A percentile compares a stretch with the other conserved stretches of the same genome.
Conservation (phyloP, 2,888 invertebrate genomes). For the Lithophane leautieri region DNA sequence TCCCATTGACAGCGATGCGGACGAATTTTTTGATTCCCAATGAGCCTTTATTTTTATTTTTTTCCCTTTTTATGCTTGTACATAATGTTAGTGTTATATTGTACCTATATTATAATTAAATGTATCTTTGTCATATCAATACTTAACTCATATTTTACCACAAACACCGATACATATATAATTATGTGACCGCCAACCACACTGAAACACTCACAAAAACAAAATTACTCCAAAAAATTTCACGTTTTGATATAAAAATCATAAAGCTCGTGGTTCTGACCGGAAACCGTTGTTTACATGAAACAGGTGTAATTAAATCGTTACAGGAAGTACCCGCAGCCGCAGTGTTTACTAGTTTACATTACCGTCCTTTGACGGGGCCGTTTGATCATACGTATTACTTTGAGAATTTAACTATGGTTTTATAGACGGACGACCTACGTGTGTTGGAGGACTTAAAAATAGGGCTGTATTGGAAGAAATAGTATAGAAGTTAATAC, state of each 20-base stretch:
- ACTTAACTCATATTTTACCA: too few species aligned
- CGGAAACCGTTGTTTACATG: constrained; percentile 76
- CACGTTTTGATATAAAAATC: constrained; percentile 57
- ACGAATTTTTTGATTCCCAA: too few species aligned
- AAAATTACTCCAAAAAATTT: neutral
- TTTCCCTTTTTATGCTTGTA: too few species aligned
- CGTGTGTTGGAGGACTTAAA: constrained; percentile 40
- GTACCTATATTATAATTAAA: too few species aligned
- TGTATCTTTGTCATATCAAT: too few species aligned
- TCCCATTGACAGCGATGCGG: too few species aligned
- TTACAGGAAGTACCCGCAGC: constrained; percentile 74
- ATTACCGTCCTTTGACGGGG: constrained; percentile 71
- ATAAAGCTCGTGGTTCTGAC: constrained; percentile 30
- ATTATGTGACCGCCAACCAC: neutral
- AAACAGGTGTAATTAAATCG: constrained; percentile 79
- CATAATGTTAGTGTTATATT: too few species aligned
- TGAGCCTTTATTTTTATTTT: too few species aligned
- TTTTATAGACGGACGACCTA: constrained; percentile 54
- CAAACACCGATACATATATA: neutral
- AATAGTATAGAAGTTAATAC: neutral
- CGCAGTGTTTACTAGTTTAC: constrained; percentile 67
- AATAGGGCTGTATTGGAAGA: constrained; percentile 9
- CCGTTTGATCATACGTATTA: constrained; percentile 69
- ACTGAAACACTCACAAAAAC: neutral
- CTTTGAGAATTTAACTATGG: constrained; percentile 55